Conservation (phyloP, 2,113 vertebrate genomes). For the Dascyllus trimaculatus region DNA sequence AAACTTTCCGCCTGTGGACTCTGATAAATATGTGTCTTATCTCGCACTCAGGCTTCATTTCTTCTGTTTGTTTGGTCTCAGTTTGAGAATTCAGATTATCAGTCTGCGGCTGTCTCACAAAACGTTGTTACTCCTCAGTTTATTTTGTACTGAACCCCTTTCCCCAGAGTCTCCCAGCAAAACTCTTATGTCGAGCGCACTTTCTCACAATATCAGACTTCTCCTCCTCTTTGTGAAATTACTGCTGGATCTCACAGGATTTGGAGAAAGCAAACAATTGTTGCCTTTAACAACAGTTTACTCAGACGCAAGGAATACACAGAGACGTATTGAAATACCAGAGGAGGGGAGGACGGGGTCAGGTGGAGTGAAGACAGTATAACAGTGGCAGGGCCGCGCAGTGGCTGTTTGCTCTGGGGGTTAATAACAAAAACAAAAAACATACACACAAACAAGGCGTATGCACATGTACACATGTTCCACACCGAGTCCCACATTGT, state of each 20-base stretch:
- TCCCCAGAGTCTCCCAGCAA: conserved; percentile 31
- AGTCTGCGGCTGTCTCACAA: neutral
- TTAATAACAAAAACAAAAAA: conserved; percentile 37
- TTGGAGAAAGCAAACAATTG: conserved; percentile 26
- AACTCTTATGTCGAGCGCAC: conserved; percentile 21
- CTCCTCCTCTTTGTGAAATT: conserved; percentile 23
- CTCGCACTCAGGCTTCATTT: conserved; percentile 3
- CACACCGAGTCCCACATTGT: conserved; percentile 14
- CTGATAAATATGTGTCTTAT: neutral
- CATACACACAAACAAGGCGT: neutral
- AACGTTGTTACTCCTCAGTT: conserved; percentile 40
- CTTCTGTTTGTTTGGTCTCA: conserved; percentile 11
- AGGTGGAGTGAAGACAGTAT: conserved; percentile 11
- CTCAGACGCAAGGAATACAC: conserved; percentile 13
- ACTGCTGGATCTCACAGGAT: conserved; percentile 22
- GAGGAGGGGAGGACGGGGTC: conserved; percentile 22
- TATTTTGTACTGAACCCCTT: conserved; percentile 19
- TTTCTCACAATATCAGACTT: conserved; percentile 36
- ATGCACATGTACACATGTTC: conserved; percentile 9
- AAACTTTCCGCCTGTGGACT: neutral
- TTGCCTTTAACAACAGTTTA: conserved; percentile 42
- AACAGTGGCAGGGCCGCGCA: neutral
- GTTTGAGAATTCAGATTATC: conserved; percentile 25
- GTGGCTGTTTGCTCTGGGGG: conserved; percentile 4
- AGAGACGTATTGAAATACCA: conserved; percentile 1